Conservation (phyloP, 2,888 invertebrate genomes). For the Schizotus pectinicornis region DNA sequence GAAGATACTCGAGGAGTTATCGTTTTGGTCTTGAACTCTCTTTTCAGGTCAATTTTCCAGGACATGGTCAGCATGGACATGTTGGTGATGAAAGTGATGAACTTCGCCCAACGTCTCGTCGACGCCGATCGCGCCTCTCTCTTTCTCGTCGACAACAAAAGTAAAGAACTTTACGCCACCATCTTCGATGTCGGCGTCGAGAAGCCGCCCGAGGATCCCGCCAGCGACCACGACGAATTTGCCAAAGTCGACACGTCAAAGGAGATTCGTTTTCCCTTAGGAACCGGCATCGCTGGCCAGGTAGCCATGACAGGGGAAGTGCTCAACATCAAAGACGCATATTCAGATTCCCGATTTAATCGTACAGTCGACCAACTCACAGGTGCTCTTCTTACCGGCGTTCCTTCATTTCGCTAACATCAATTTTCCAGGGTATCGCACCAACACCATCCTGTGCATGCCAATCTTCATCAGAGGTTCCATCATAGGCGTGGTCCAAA, state of each 20-base stretch:
- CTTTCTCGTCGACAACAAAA: slow-evolving; percentile 77
- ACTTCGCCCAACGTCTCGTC: slow-evolving; percentile 81
- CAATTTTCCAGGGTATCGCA: slow-evolving; percentile 64
- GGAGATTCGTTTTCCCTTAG: slow-evolving; percentile 73
- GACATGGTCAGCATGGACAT: slow-evolving; percentile 86
- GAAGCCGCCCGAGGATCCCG: slow-evolving; percentile 41
- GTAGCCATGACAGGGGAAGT: slow-evolving; percentile 81
- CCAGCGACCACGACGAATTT: slow-evolving; percentile 35
- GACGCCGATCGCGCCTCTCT: slow-evolving; percentile 84
- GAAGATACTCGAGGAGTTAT: no score
- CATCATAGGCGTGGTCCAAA: slow-evolving; percentile 86
- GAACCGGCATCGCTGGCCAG: slow-evolving; percentile 81
- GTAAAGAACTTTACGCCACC: slow-evolving; percentile 78
- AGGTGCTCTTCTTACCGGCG: slow-evolving; percentile 33
- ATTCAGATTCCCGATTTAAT: slow-evolving; percentile 79
- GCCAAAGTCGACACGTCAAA: slow-evolving; percentile 55
- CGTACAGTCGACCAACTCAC: slow-evolving; percentile 72
- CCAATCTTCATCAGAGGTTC: slow-evolving; percentile 80
- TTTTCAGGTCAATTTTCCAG: slow-evolving; percentile 80
- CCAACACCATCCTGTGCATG: slow-evolving; percentile 83
- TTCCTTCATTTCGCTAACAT: background rate
- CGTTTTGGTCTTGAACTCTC: slow-evolving; percentile 8
- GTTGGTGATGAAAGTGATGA: slow-evolving; percentile 82
- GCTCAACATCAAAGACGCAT: slow-evolving; percentile 83
- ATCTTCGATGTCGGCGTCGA: slow-evolving; percentile 75